A percentile compares a stretch with the other conserved stretches of the same genome.
Conservation (phyloP, 1,140 invertebrate species). For the Chionoecetes opilio region DNA sequence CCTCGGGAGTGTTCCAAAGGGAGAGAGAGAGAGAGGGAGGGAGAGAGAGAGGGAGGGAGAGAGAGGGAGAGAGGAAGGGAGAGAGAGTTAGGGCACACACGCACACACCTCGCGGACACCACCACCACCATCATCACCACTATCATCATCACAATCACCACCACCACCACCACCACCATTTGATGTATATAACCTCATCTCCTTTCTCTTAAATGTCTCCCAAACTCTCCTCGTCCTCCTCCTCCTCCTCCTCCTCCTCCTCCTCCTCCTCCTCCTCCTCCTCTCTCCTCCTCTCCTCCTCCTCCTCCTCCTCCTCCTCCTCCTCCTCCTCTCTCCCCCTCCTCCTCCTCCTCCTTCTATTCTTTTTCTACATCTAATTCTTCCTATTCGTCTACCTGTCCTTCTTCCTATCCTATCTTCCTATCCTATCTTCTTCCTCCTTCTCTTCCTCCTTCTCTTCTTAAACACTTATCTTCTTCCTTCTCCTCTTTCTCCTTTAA, state of each 20-base stretch:
- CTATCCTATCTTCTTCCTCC: not conserved
- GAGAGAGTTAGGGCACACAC: not conserved
- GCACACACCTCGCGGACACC: not conserved
- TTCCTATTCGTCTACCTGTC: not conserved
- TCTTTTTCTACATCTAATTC: not conserved
- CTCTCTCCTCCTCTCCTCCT: no score
- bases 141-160: no score
- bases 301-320: not conserved
- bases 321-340: not conserved
- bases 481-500: no score
- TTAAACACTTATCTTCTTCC: not conserved
- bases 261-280: no score
- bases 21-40: not conserved
- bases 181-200: no score
- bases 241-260: no score
- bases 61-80: not conserved
- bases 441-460: not conserved
- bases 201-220: no score
- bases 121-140: not conserved
- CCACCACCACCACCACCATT: no score
- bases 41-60: not conserved
- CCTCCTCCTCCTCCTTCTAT: not conserved
- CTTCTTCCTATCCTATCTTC: not conserved
- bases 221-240: no score
- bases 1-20: not conserved